Percentiles rank a stretch among this genome's conserved stretches.
Evolutionary conservation across 2,888 invertebrate species (phyloP).

Genomic region (Rapana venosa): DNA sequence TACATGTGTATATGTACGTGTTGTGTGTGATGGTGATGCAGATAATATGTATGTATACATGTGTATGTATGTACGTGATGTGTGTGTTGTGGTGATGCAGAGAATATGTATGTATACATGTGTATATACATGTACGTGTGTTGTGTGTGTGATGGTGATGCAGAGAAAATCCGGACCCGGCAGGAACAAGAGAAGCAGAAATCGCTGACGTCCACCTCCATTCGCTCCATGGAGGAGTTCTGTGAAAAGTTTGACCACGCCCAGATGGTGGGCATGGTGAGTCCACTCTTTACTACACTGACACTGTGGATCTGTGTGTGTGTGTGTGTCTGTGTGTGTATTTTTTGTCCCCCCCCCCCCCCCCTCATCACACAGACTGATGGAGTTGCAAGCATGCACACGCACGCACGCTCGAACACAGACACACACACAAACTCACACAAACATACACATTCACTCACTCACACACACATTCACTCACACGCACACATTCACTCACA

Average conservation of each 20-base stretch:
- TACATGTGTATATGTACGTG: not conserved
- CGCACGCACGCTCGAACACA: not conserved
- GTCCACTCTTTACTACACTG: conserved; percentile 10
- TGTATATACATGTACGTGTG: not conserved
- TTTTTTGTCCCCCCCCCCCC: not conserved
- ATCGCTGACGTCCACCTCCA: conserved; percentile 71
- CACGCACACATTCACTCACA: no score
- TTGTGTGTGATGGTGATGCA: no score
- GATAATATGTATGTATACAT: no score
- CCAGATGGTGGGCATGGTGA: conserved; percentile 70
- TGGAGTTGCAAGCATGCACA: no score
- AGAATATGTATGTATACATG: no score
- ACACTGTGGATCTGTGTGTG: no score
- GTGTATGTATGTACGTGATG: no score
- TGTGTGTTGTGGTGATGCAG: conserved; percentile 55
- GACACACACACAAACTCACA: not conserved
- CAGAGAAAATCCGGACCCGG: conserved; percentile 75
- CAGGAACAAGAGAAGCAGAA: conserved; percentile 73
- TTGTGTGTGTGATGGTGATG: not conserved
- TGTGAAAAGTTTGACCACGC: conserved; percentile 77
- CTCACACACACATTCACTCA: not conserved
- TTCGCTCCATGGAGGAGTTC: conserved; percentile 76
- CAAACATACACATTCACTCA: not conserved
- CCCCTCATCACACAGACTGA: not conserved
- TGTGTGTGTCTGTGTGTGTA: no score